phyloP scores from a whole-genome alignment of 2,797 vertebrate genomes.

The Gymnocypris eckloni region DNA sequence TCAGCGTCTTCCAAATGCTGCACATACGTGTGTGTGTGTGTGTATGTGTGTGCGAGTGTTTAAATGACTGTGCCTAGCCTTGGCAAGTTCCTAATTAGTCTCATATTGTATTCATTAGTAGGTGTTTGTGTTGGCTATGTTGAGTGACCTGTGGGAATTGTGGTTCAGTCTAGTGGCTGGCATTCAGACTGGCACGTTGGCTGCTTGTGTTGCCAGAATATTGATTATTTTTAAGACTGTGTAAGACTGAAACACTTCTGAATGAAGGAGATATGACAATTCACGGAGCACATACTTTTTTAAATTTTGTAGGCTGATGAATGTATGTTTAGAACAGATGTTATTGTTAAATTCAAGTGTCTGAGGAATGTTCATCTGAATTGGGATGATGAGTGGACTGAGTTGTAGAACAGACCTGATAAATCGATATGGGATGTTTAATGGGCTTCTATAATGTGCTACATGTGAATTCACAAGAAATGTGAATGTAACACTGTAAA shows the following conservation, averaged over 20 bases:
- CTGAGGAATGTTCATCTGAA: not conserved
- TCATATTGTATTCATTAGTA: conserved; percentile 41
- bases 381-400: not conserved
- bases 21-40: not conserved
- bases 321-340: not conserved
- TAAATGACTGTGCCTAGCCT: not conserved
- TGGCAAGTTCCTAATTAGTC: conserved; percentile 37
- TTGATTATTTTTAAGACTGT: not conserved
- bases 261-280: conserved; percentile 2
- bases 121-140: conserved; percentile 37
- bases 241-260: not conserved
- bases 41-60: not conserved
- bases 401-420: not conserved
- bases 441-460: not conserved
- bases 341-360: not conserved
- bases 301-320: not conserved
- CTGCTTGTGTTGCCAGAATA: conserved; percentile 31
- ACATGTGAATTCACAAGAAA: not conserved
- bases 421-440: not conserved
- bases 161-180: conserved; percentile 6
- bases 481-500: not conserved
- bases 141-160: conserved; percentile 26
- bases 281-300: not conserved
- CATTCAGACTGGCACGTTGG: conserved; percentile 25
- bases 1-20: not conserved